These are phyloP conservation scores for Chelmon rostratus DNA, from an alignment of 2,797 vertebrate genomes.

Conservation along the genomic window DNA sequence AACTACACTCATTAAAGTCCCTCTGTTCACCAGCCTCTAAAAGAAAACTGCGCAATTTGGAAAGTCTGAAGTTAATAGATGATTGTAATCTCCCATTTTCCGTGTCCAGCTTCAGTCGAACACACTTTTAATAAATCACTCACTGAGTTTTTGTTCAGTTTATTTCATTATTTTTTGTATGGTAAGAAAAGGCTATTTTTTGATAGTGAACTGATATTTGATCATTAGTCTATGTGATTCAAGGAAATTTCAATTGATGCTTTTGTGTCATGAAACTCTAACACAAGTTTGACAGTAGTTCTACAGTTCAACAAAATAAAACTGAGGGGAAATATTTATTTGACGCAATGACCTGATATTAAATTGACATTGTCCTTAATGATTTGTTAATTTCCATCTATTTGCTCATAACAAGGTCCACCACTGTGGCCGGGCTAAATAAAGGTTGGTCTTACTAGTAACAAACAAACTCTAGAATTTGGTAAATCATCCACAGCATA, in stretches of 20 bases:
- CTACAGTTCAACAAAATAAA: background rate
- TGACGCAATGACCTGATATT: too few relatives aligned
- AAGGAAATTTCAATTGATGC: background rate
- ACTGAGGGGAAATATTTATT: background rate
- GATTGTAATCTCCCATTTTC: too few relatives aligned
- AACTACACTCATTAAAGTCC: too few relatives aligned
- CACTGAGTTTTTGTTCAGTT: background rate
- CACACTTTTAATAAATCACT: background rate
- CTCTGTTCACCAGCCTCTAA: too few relatives aligned
- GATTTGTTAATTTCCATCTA: background rate
- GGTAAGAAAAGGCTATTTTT: background rate
- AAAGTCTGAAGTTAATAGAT: background rate
- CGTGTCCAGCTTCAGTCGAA: background rate
- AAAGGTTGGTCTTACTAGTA: background rate
- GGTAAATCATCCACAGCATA: background rate
- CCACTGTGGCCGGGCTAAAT: background rate
- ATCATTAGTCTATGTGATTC: background rate
- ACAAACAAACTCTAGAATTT: background rate
- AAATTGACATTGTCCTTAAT: background rate
- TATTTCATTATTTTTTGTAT: background rate
- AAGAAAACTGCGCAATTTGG: background rate
- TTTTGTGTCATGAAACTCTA: background rate
- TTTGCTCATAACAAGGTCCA: background rate
- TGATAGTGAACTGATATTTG: background rate
- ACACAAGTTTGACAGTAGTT: background rate